Percentiles rank a stretch among this genome's conserved stretches.
Evolutionary conservation across 2,888 invertebrate species (phyloP).

Genomic region (Petrolisthes manimaculis): DNA sequence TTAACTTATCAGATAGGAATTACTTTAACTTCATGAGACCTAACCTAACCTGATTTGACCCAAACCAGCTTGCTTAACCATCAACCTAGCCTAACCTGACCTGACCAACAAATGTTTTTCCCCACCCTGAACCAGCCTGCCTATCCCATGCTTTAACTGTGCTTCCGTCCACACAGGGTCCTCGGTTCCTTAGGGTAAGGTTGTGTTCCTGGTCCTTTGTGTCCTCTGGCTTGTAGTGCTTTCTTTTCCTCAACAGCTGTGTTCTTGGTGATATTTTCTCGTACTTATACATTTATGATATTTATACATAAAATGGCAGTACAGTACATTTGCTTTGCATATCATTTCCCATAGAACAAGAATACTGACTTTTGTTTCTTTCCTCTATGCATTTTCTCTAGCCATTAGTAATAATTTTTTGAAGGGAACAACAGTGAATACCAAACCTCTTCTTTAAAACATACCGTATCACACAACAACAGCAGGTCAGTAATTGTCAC

Average conservation of each 20-base stretch:
- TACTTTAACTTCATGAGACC: background rate
- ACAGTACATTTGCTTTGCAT: no score
- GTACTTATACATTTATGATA: background rate
- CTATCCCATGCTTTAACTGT: background rate
- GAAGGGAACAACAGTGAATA: no score
- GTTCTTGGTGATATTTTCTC: background rate
- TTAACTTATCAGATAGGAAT: background rate
- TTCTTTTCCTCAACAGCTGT: background rate
- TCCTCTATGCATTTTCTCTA: no score
- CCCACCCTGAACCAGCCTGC: background rate
- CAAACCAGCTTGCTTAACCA: background rate
- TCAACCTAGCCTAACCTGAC: background rate
- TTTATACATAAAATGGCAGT: background rate
- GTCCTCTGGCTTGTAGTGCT: background rate
- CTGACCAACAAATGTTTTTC: background rate
- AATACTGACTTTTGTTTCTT: no score
- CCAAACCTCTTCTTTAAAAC: no score
- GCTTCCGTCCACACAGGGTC: conserved; percentile 31
- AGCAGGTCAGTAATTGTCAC: no score
- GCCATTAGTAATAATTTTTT: no score
- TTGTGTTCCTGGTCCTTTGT: background rate
- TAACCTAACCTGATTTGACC: background rate
- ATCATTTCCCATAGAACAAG: no score
- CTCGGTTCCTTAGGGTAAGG: conserved; percentile 42
- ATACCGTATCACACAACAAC: no score